A percentile compares a stretch with the other conserved stretches of the same genome.
Conservation (phyloP, 2,888 invertebrate species). For the Tinea pellionella region DNA sequence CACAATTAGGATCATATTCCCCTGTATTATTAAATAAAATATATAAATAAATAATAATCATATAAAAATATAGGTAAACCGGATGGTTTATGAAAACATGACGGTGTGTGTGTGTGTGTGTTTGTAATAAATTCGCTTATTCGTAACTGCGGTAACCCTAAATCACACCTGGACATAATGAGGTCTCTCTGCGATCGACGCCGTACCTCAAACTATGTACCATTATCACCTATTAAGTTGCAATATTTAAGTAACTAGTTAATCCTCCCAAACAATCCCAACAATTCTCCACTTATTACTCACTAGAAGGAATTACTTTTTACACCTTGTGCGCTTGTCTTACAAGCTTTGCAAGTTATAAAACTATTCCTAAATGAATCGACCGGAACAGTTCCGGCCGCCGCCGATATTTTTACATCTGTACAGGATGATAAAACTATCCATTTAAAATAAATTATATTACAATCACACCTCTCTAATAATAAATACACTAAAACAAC, state of each 20-base stretch:
- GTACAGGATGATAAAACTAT: conserved; percentile 15
- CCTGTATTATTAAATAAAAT: background rate
- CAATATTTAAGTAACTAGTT: conserved; percentile 3
- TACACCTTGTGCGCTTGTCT: conserved; percentile 61
- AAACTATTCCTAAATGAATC: background rate
- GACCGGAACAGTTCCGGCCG: conserved; percentile 2
- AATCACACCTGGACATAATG: conserved; percentile 1
- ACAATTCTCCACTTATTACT: conserved; percentile 31
- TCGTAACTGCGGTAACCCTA: background rate
- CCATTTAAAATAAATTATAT: conserved; percentile 47
- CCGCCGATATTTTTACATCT: conserved; percentile 30
- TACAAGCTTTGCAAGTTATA: conserved; percentile 55
- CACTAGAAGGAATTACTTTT: conserved; percentile 37
- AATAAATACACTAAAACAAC: conserved; percentile 59
- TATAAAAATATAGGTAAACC: background rate
- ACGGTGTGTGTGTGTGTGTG: no score
- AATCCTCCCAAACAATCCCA: background rate
- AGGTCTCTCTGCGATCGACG: background rate
- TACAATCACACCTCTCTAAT: conserved; percentile 50
- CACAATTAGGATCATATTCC: background rate
- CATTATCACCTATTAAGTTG: conserved; percentile 8
- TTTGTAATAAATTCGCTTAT: background rate
- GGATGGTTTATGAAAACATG: background rate
- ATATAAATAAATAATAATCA: background rate
- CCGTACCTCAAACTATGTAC: background rate